Conservation (phyloP, 92 coral and sea anemone genomes). For the Bergia puertoricense region DNA sequence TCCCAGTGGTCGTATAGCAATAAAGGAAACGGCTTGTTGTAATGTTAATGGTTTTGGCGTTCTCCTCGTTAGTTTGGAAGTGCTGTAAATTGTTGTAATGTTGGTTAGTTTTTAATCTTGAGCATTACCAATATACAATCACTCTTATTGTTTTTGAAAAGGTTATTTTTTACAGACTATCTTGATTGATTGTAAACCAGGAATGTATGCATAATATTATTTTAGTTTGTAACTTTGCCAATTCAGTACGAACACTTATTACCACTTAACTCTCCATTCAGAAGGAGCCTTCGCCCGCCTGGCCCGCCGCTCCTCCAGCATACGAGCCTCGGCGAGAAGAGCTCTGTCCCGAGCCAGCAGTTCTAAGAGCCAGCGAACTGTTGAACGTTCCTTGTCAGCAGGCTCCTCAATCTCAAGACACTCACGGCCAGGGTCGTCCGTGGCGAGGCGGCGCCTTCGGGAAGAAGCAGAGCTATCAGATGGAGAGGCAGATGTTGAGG, state of each 20-base stretch:
- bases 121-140: too few species aligned
- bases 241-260: neutral
- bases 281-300: constrained; percentile 79
- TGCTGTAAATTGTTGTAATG: too few species aligned
- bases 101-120: too few species aligned
- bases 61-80: too few species aligned
- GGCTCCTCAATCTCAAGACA: constrained; percentile 61
- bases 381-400: constrained; percentile 84
- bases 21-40: too few species aligned
- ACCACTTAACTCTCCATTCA: neutral
- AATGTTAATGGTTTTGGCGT: too few species aligned
- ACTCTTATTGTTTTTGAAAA: too few species aligned
- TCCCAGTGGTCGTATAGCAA: too few species aligned
- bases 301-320: constrained; percentile 74
- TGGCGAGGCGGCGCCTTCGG: constrained; percentile 44
- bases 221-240: neutral
- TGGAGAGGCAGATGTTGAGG: constrained; percentile 36
- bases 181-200: too few species aligned
- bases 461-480: constrained; percentile 43
- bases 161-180: too few species aligned
- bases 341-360: constrained; percentile 77
- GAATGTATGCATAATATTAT: neutral
- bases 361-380: constrained; percentile 77
- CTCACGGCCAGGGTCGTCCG: constrained; percentile 71
- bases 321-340: constrained; percentile 77